A percentile compares a stretch with the other conserved stretches of the same genome.
Conservation (phyloP, 1,140 invertebrate species). For the Drosophila jambulina region DNA sequence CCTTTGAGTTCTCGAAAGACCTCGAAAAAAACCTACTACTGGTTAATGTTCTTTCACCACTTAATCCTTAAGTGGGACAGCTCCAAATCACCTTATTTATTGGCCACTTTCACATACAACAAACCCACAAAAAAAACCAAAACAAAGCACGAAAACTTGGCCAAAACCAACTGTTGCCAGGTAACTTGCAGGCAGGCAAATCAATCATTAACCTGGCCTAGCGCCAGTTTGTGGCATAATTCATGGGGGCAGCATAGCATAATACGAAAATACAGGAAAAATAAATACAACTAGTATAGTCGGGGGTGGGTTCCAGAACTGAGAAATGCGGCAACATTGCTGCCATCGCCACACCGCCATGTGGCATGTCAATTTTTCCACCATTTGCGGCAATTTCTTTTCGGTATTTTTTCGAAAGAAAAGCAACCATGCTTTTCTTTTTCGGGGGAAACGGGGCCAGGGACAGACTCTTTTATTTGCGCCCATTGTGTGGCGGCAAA, state of each 20-base stretch:
- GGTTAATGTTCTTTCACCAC: background rate
- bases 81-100: slow-evolving; percentile 19
- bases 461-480: slow-evolving; percentile 26
- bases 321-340: slow-evolving; percentile 67
- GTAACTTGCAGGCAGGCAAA: slow-evolving; percentile 36
- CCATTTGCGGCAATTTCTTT: slow-evolving; percentile 67
- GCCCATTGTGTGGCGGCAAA: slow-evolving; percentile 49
- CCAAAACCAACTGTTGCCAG: slow-evolving; percentile 81
- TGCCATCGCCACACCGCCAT: slow-evolving; percentile 36
- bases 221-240: slow-evolving; percentile 51
- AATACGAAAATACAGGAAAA: slow-evolving; percentile 31
- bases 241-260: slow-evolving; percentile 43
- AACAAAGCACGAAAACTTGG: slow-evolving; percentile 37
- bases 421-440: slow-evolving; percentile 1
- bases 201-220: slow-evolving; percentile 12
- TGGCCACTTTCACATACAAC: slow-evolving; percentile 49
- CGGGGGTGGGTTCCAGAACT: background rate
- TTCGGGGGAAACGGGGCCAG: background rate
- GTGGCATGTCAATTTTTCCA: slow-evolving; percentile 67
- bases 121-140: background rate
- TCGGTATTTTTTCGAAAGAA: no score
- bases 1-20: background rate
- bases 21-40: background rate
- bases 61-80: slow-evolving; percentile 23
- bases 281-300: background rate